Percentiles rank a stretch among this genome's conserved stretches.
phyloP scores from a whole-genome alignment of 2,113 vertebrate species.

The Tiliqua scincoides region DNA sequence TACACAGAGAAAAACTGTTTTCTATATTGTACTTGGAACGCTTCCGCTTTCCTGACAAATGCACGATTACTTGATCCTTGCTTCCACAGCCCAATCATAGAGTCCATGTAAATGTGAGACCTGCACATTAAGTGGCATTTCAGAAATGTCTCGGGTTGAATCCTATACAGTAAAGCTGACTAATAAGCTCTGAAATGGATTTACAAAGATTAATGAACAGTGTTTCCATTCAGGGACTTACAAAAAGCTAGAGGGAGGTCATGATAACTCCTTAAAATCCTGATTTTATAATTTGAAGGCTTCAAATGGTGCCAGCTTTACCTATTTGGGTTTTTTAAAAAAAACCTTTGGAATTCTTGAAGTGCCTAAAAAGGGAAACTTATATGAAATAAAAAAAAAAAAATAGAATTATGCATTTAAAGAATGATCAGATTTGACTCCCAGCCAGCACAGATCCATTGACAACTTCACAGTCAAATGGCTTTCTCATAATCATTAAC shows the following conservation, averaged over 20 bases:
- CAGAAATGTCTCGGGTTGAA: constrained; percentile 55
- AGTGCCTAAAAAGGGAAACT: not conserved
- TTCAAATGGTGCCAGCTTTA: not conserved
- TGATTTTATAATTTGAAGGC: constrained; percentile 27
- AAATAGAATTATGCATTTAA: not conserved
- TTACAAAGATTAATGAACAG: constrained; percentile 60
- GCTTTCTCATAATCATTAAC: constrained; percentile 16
- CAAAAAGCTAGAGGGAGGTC: constrained; percentile 38
- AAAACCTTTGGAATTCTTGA: constrained; percentile 17
- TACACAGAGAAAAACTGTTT: constrained; percentile 20
- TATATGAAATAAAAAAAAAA: not conserved
- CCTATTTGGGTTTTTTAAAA: not conserved
- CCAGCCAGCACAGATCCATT: not conserved
- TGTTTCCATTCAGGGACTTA: constrained; percentile 38
- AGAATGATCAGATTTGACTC: not conserved
- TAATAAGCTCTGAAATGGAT: constrained; percentile 56
- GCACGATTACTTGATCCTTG: constrained; percentile 53
- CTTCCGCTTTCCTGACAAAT: constrained; percentile 8
- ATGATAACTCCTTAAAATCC: constrained; percentile 31
- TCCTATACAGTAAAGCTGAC: constrained; percentile 51
- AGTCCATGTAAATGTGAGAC: constrained; percentile 56
- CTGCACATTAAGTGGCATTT: constrained; percentile 65
- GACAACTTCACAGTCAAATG: not conserved
- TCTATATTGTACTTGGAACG: constrained; percentile 21
- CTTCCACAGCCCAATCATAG: constrained; percentile 45